Conservation (phyloP, 2,113 vertebrate genomes). For the human (Homo sapiens) region DNA sequence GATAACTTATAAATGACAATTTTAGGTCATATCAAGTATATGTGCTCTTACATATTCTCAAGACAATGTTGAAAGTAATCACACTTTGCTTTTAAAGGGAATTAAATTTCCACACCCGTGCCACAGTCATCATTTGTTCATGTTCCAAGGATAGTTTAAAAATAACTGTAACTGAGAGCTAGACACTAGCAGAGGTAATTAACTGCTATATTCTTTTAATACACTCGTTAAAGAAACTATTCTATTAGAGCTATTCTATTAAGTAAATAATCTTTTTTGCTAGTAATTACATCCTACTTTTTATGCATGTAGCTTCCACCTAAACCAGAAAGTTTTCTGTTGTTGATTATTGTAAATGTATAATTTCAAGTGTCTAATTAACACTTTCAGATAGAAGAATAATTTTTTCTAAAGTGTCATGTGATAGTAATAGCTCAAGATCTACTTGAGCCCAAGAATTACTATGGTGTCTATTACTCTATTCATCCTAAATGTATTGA, state of each 20-base stretch:
- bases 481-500: not conserved
- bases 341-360: constrained; percentile 21
- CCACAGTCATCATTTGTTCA: not conserved
- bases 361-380: not conserved
- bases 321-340: not conserved
- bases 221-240: not conserved
- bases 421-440: not conserved
- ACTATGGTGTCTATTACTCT: not conserved
- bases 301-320: not conserved
- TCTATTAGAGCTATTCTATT: not conserved
- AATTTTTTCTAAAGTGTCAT: not conserved
- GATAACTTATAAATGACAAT: constrained; percentile 1
- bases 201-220: not conserved
- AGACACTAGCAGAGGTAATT: not conserved
- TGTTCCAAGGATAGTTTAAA: constrained; percentile 16
- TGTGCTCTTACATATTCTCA: not conserved
- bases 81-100: not conserved
- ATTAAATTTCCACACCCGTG: not conserved
- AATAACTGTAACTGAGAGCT: not conserved
- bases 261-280: constrained; percentile 14
- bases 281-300: not conserved
- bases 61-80: not conserved
- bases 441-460: constrained; percentile 3
- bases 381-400: not conserved
- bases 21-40: not conserved